Conservation (phyloP, 2,888 invertebrate species). For the Luperina testacea region DNA sequence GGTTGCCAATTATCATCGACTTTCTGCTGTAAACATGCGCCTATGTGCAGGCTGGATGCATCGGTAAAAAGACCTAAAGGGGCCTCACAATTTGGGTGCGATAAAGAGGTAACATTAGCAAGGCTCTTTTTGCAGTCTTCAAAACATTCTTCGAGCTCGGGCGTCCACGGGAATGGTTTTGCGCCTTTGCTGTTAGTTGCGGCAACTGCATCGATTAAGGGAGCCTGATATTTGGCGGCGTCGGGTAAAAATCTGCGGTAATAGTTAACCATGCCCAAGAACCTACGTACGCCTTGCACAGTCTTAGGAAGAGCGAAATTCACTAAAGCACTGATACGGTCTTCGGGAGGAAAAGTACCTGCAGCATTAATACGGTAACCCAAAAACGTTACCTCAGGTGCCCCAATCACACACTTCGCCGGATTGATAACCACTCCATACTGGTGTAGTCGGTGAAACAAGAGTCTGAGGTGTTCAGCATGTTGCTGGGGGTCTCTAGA, state of each 20-base stretch:
- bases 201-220: neutral
- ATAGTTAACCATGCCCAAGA: conserved; percentile 1
- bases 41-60: too few species aligned
- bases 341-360: too few species aligned
- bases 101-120: too few species aligned
- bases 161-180: neutral
- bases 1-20: neutral
- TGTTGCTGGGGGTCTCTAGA: neutral
- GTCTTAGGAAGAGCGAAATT: neutral
- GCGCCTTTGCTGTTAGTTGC: neutral
- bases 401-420: neutral
- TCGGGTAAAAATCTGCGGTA: neutral
- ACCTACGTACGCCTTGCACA: neutral
- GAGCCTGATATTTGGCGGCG: neutral
- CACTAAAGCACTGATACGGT: neutral
- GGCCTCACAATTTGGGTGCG: too few species aligned
- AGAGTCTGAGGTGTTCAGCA: neutral
- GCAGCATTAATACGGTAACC: too few species aligned
- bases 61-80: neutral
- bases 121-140: too few species aligned
- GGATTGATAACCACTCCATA: neutral
- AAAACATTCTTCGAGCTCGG: too few species aligned
- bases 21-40: neutral
- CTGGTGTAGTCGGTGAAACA: neutral
- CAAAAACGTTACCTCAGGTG: neutral